Conservation (phyloP, 2,888 invertebrate genomes). For the Crematogaster levior region DNA sequence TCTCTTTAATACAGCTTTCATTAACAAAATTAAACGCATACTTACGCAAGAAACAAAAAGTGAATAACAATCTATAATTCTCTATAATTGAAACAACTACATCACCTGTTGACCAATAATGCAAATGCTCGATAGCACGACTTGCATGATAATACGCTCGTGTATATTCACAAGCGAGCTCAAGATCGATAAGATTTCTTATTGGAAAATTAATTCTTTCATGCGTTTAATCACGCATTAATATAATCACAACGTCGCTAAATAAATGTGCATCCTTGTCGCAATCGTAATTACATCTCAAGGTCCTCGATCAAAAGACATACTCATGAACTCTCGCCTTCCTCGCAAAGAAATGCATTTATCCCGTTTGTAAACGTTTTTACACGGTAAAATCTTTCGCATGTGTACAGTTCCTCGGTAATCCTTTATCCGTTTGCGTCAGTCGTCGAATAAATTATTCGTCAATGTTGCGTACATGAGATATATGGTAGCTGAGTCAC, state of each 20-base stretch:
- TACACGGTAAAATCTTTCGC: not conserved
- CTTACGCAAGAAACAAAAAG: not conserved
- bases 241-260: constrained; percentile 12
- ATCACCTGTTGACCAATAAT: not conserved
- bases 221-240: constrained; percentile 9
- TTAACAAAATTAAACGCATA: not conserved
- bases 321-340: not conserved
- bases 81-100: not conserved
- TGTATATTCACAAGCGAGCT: no score
- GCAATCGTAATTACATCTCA: constrained; percentile 44
- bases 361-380: not conserved
- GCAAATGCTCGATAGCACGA: not conserved
- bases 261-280: constrained; percentile 34
- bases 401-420: not conserved
- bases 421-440: constrained; percentile 31
- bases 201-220: constrained; percentile 34
- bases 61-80: not conserved
- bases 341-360: not conserved
- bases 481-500: constrained; percentile 37
- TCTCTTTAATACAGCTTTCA: not conserved
- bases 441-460: constrained; percentile 50
- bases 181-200: constrained; percentile 20
- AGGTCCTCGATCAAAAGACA: not conserved
- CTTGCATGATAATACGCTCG: not conserved
- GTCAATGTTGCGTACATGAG: constrained; percentile 24